Evolutionary conservation across 2,888 invertebrate species (phyloP).

Genomic region (Timema cristinae): DNA sequence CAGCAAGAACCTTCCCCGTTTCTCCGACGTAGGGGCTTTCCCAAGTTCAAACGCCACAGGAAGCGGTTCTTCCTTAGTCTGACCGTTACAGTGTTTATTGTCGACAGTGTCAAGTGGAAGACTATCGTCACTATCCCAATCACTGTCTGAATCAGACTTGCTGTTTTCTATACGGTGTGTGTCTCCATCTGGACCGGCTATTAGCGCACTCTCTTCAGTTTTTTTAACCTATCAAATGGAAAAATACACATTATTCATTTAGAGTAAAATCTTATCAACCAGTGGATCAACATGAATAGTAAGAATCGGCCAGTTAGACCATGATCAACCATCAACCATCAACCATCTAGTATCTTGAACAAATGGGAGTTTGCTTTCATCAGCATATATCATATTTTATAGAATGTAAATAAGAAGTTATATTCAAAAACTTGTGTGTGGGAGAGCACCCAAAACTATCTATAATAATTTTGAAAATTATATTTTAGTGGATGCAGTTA

Average conservation of each 20-base stretch:
- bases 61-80: constrained; percentile 23
- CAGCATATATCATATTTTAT: too few species aligned
- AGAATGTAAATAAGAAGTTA: too few species aligned
- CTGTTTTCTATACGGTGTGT: background rate
- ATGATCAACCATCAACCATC: too few species aligned
- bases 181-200: constrained; percentile 8
- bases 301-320: too few species aligned
- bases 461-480: too few species aligned
- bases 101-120: constrained; percentile 30
- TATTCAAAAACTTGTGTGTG: too few species aligned
- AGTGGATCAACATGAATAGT: background rate
- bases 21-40: constrained; percentile 19
- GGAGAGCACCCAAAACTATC: too few species aligned
- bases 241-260: too few species aligned
- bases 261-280: background rate
- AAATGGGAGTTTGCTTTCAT: too few species aligned
- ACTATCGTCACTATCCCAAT: constrained; percentile 35
- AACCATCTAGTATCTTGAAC: too few species aligned
- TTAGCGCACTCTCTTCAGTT: constrained; percentile 6
- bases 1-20: constrained; percentile 26
- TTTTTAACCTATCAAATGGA: background rate
- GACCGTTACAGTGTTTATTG: constrained; percentile 21
- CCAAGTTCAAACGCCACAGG: constrained; percentile 18
- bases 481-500: too few species aligned
- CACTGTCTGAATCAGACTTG: constrained; percentile 28